Conservation (phyloP, 2,113 vertebrate genomes). For the Megaptera novaeangliae region DNA sequence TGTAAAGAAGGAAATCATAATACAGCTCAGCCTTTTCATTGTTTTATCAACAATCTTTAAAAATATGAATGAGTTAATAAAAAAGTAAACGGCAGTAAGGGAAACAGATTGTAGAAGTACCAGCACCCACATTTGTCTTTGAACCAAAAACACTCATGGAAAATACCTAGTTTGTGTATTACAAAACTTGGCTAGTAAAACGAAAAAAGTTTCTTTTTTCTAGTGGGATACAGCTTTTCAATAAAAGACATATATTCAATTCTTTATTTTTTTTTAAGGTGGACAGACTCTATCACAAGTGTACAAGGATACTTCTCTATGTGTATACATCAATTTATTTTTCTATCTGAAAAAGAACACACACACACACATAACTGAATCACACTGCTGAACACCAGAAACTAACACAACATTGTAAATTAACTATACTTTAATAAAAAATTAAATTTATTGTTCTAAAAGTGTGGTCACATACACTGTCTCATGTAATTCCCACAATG, state of each 20-base stretch:
- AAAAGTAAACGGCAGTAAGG: neutral
- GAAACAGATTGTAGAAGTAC: neutral
- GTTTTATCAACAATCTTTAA: neutral
- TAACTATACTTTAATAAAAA: neutral
- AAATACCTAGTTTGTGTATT: conserved; percentile 6
- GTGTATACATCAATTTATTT: neutral
- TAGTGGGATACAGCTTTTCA: neutral
- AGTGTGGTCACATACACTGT: neutral
- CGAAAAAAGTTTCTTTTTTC: neutral
- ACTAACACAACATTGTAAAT: neutral
- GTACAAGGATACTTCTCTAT: neutral
- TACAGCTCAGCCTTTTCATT: neutral
- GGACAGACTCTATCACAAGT: neutral
- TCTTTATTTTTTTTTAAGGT: neutral
- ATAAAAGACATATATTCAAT: neutral
- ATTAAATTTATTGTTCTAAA: neutral
- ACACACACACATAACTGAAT: neutral
- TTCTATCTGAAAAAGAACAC: neutral
- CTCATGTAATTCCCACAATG: neutral
- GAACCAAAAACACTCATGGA: neutral
- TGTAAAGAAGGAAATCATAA: neutral
- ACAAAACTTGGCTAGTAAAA: neutral
- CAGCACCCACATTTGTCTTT: neutral
- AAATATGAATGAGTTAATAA: neutral
- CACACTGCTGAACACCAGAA: neutral